Base-by-base conservation (phyloP, 2,888 invertebrate genomes). In the Drosophila basisetae region DNA sequence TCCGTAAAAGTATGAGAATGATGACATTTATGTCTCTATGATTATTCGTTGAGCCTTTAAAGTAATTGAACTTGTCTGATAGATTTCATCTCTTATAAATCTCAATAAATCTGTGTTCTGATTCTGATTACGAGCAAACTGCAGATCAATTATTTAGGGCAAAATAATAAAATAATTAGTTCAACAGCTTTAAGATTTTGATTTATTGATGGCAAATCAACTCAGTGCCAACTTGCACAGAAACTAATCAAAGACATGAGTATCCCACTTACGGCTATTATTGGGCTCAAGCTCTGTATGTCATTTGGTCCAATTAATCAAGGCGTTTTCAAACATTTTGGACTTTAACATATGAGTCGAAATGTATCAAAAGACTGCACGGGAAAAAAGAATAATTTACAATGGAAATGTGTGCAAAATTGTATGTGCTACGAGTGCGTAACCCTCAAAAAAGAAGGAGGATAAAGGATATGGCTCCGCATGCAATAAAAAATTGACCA, bases 331-430 rank as follows among this genome's bases (percentile, higher is more conserved):
- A 11, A 59, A 50, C 61, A 60, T 9, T 56, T 73, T 55, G 63
- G 67, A 31, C 49, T 53, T 43, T 50, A 83, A 83, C 64, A 81
- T 75, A 84, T 79, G 78, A 54, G 41, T 22, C 16, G 16, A 50
- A 68, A 82, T 85, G 72, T 78, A 83, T 84, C 80, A 85, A 73
- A 68, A 35, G 73, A 52, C 71, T 63, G 71, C 47, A 65, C 60
- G 64, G 73, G 67, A 68, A 73, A 78, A 74, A 61, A 81, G 74
- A 85, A 83, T 81, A 84, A 83, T 82, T 85, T 82, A 75, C 80
- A 75, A 83, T 85, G 83, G 76, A 80, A 87, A 87, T 84, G 67
- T 86, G 84, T 74, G 83, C 22, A 22, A 71, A 81, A 85, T 82
- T 77, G 56, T 65, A 82, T 75, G 71, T 60, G 52, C 10, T 18